These are phyloP conservation scores for Drosophila novamexicana DNA, from an alignment of 1,140 invertebrate genomes.

Conservation along the genomic window DNA sequence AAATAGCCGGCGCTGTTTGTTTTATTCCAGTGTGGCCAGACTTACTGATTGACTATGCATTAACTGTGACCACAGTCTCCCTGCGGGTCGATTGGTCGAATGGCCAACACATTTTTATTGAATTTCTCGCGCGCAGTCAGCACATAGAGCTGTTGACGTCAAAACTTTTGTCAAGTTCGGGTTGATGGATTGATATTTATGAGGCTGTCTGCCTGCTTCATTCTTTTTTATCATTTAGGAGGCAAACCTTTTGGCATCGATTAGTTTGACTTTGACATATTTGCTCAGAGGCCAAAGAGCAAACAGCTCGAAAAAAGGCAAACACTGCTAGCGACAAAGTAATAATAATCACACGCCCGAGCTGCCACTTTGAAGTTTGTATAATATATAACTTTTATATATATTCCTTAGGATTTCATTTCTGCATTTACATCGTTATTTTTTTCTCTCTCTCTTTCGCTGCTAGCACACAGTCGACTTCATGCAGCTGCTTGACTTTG, in stretches of 20 bases:
- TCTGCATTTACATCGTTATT: constrained; percentile 21
- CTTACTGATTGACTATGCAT: constrained; percentile 30
- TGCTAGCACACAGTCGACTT: no score
- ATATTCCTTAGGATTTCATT: constrained; percentile 11
- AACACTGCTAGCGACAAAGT: constrained; percentile 16
- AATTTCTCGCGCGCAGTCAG: constrained; percentile 20
- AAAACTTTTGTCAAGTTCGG: constrained; percentile 22
- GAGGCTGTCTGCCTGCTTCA: constrained; percentile 4
- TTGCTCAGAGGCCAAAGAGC: constrained; percentile 9
- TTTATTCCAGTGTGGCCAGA: constrained; percentile 18
- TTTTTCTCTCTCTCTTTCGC: not conserved
- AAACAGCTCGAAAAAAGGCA: constrained; percentile 11
- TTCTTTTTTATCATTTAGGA: constrained; percentile 13
- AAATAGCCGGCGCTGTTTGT: constrained; percentile 11
- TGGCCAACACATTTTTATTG: constrained; percentile 15
- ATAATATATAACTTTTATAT: not conserved
- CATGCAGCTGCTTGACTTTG: not conserved
- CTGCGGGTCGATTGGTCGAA: not conserved
- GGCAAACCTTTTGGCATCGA: constrained; percentile 49
- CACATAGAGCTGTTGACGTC: constrained; percentile 29
- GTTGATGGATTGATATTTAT: constrained; percentile 56
- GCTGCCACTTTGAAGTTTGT: constrained; percentile 28
- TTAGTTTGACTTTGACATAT: constrained; percentile 50
- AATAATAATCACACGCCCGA: constrained; percentile 16
- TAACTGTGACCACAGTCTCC: not conserved